phyloP scores from a whole-genome alignment of 2,797 vertebrate species.

The Clamator glandarius region DNA sequence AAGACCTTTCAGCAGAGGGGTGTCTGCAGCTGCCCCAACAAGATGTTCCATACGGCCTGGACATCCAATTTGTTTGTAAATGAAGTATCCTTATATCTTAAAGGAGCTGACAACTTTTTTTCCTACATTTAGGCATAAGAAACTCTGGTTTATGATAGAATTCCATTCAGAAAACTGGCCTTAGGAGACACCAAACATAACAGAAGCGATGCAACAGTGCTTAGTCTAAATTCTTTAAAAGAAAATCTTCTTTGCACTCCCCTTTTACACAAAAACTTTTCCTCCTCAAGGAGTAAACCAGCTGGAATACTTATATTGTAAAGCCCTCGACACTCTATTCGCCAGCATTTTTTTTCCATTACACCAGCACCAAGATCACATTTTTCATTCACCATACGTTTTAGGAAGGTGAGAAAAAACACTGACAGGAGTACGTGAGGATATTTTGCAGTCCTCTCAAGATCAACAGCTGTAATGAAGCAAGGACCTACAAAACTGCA shows the following conservation, averaged over 20 bases:
- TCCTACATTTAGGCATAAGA: not conserved
- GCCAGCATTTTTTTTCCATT: not conserved
- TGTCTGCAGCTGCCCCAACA: not conserved
- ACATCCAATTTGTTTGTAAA: not conserved
- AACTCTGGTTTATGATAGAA: not conserved
- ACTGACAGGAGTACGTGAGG: not conserved
- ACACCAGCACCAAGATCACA: not conserved
- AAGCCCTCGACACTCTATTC: not conserved
- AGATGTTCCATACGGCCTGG: not conserved
- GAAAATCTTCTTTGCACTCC: not conserved
- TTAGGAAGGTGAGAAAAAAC: not conserved
- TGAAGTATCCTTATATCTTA: fast-evolving
- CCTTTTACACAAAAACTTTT: not conserved
- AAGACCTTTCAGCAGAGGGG: not conserved
- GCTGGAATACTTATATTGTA: not conserved
- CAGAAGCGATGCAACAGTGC: not conserved
- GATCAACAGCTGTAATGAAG: not conserved
- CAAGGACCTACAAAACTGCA: not conserved
- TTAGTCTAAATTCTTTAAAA: not conserved
- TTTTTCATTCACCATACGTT: not conserved
- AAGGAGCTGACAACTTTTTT: not conserved
- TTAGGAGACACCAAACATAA: not conserved
- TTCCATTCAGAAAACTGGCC: not conserved
- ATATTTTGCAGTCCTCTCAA: not conserved
- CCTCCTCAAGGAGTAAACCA: not conserved